Percentiles rank a stretch among this genome's conserved stretches.
Evolutionary conservation across 2,888 invertebrate species (phyloP).

Genomic region (Synanthedon myopaeformis): DNA sequence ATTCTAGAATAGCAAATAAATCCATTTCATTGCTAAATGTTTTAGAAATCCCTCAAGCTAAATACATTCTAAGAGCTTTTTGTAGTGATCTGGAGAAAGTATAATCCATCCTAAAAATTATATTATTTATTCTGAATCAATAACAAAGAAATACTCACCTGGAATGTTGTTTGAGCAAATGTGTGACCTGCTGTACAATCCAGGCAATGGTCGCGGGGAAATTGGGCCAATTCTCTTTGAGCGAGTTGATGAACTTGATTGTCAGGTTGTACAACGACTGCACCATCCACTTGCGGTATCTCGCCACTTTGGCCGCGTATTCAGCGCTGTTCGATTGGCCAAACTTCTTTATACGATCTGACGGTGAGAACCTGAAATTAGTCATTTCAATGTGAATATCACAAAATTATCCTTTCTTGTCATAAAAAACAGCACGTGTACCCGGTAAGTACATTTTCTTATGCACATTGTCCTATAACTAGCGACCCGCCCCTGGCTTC

Average conservation of each 20-base stretch:
- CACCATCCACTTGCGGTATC: slow-evolving; percentile 84
- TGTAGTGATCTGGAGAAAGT: background rate
- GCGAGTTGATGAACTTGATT: slow-evolving; percentile 83
- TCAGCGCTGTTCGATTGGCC: slow-evolving; percentile 81
- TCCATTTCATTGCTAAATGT: background rate
- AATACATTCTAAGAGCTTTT: background rate
- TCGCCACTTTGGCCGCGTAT: slow-evolving; percentile 78
- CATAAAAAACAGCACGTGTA: too few species aligned
- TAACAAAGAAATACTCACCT: slow-evolving; percentile 21
- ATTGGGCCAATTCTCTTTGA: slow-evolving; percentile 87
- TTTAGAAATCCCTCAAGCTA: background rate
- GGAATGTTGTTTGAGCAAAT: slow-evolving; percentile 53
- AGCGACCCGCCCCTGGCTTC: too few species aligned
- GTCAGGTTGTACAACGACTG: slow-evolving; percentile 83
- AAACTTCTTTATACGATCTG: slow-evolving; percentile 76
- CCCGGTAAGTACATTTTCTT: too few species aligned
- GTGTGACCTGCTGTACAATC: slow-evolving; percentile 89
- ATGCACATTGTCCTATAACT: too few species aligned
- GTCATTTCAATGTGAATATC: too few species aligned
- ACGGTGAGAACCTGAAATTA: slow-evolving; percentile 35
- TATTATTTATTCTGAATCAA: background rate
- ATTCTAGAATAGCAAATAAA: too few species aligned
- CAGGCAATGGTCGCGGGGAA: slow-evolving; percentile 92
- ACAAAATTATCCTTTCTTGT: too few species aligned
- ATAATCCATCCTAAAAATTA: too few species aligned